Conservation (phyloP, 64 coral and sea anemone genomes). For the Trachythela sp. region DNA sequence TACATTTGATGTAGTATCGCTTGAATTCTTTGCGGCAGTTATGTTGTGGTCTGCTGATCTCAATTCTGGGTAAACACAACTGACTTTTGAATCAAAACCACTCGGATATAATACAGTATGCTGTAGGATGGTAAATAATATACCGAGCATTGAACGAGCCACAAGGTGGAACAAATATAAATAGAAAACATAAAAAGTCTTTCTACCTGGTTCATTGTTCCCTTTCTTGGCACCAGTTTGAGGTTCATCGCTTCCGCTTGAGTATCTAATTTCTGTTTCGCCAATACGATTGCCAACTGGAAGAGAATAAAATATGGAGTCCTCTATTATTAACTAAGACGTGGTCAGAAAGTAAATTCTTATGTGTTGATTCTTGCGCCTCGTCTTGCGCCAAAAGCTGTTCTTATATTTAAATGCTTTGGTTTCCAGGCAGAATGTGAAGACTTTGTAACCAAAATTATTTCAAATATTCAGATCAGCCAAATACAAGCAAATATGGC, state of each 20-base stretch:
- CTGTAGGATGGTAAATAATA: constrained; percentile 27
- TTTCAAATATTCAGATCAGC: no score
- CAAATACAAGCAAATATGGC: no score
- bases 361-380: no score
- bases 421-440: no score
- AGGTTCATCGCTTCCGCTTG: no score
- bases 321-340: no score
- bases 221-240: no score
- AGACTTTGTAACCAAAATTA: no score
- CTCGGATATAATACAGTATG: constrained; percentile 27
- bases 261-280: background rate
- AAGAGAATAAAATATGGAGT: constrained; percentile 47
- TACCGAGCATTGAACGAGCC: constrained; percentile 6
- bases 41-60: background rate
- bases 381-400: no score
- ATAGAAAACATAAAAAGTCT: background rate
- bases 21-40: background rate
- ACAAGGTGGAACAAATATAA: constrained; percentile 34
- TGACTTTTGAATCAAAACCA: constrained; percentile 10
- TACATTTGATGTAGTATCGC: background rate
- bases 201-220: no score
- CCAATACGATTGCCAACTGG: constrained; percentile 42
- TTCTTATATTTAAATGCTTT: no score
- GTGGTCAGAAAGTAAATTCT: no score
- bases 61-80: background rate